These are phyloP conservation scores for Prosapia bicincta DNA, from an alignment of 2,888 invertebrate species.

Conservation along the genomic window DNA sequence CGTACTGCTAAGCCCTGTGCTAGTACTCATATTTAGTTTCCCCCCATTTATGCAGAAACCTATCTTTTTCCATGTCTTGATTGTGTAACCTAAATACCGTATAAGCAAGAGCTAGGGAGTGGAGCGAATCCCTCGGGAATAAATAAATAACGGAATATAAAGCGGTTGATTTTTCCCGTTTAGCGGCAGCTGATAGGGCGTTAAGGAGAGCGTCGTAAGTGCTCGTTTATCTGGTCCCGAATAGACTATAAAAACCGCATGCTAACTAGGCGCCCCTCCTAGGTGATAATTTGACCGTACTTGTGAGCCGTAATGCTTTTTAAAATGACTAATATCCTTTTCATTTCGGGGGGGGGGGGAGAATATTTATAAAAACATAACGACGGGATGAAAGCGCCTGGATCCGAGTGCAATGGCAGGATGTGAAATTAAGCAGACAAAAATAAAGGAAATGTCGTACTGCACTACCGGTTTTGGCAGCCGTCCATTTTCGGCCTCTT, in stretches of 20 bases:
- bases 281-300: background rate
- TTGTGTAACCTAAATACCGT: background rate
- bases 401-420: background rate
- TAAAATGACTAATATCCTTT: background rate
- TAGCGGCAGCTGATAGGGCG: background rate
- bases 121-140: background rate
- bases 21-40: too few species aligned
- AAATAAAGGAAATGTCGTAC: background rate
- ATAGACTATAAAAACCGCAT: constrained; percentile 2
- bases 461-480: background rate
- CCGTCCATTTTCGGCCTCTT: background rate
- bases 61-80: too few species aligned
- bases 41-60: too few species aligned
- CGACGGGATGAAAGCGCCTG: background rate
- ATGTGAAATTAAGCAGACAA: background rate
- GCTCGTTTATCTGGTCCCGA: background rate
- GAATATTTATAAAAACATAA: background rate
- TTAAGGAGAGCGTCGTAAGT: background rate
- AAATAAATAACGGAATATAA: background rate
- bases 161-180: background rate
- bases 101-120: background rate
- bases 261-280: background rate
- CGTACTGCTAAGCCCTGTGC: too few species aligned
- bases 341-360: background rate
- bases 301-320: background rate